Percentiles rank a stretch among this genome's conserved stretches.
These are phyloP conservation scores for Helicoverpa zea DNA, from an alignment of 1,140 invertebrate genomes.

Conservation along the genomic window DNA sequence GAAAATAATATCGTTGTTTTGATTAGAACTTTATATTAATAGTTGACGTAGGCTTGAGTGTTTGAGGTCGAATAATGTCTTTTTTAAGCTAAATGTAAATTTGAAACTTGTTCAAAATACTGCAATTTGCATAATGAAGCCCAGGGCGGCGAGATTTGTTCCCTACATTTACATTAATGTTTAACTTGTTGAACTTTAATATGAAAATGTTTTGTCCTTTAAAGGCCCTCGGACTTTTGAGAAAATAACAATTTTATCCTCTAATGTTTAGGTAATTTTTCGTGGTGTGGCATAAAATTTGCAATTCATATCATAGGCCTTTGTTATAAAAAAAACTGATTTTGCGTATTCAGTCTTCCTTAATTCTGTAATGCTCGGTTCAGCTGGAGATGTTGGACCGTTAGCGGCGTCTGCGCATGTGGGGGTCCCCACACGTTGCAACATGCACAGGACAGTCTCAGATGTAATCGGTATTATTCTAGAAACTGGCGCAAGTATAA, in stretches of 20 bases:
- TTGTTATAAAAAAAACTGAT: too few species aligned
- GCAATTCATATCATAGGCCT: too few species aligned
- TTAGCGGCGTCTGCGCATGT: conserved; percentile 25
- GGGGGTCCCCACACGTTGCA: conserved; percentile 38
- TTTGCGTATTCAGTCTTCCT: too few species aligned
- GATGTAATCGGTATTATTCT: conserved; percentile 40
- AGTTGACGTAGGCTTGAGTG: background rate
- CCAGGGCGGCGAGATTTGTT: conserved; percentile 3
- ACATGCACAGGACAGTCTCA: conserved; percentile 35
- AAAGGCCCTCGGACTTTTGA: too few species aligned
- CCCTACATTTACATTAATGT: conserved; percentile 15
- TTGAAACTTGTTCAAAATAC: conserved; percentile 24
- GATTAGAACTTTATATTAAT: background rate
- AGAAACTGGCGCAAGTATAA: conserved; percentile 42
- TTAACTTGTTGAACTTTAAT: background rate
- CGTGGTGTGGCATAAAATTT: too few species aligned
- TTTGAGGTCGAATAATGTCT: background rate
- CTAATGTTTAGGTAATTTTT: too few species aligned
- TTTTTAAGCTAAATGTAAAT: conserved; percentile 15
- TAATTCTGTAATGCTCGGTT: background rate
- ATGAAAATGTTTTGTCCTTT: background rate
- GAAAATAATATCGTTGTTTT: background rate
- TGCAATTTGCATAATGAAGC: conserved; percentile 18
- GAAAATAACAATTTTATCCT: background rate
- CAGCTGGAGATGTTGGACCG: conserved; percentile 3